Percentiles rank a stretch among this genome's conserved stretches.
Conservation (phyloP, 2,113 vertebrate genomes). For the Mixornis gularis region DNA sequence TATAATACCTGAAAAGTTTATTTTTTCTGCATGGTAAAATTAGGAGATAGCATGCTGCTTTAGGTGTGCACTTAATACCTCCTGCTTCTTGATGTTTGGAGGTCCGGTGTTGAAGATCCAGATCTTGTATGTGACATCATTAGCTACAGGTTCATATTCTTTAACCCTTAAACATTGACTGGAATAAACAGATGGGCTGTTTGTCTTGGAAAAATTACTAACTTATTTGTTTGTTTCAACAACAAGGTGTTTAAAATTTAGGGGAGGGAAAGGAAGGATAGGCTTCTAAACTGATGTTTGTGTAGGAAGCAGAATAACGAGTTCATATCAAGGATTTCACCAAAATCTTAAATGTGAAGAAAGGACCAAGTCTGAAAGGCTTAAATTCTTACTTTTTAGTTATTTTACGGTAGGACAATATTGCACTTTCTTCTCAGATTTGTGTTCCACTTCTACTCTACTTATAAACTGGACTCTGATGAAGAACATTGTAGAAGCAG, state of each 20-base stretch:
- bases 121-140: background rate
- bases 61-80: background rate
- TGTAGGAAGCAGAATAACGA: background rate
- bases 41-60: background rate
- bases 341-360: background rate
- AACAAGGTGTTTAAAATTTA: background rate
- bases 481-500: background rate
- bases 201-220: background rate
- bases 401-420: background rate
- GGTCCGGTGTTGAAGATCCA: background rate
- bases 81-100: background rate
- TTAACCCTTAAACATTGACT: background rate
- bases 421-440: background rate
- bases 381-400: background rate
- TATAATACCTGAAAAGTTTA: background rate
- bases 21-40: background rate
- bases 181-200: background rate
- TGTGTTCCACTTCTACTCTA: background rate
- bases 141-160: background rate
- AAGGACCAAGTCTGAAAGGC: background rate
- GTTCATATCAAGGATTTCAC: background rate
- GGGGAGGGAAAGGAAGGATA: background rate
- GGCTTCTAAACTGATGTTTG: background rate
- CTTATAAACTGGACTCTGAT: background rate
- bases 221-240: background rate